Percentiles rank a stretch among this genome's conserved stretches.
phyloP scores from a whole-genome alignment of 2,888 invertebrate genomes.

The Andricus curvator region DNA sequence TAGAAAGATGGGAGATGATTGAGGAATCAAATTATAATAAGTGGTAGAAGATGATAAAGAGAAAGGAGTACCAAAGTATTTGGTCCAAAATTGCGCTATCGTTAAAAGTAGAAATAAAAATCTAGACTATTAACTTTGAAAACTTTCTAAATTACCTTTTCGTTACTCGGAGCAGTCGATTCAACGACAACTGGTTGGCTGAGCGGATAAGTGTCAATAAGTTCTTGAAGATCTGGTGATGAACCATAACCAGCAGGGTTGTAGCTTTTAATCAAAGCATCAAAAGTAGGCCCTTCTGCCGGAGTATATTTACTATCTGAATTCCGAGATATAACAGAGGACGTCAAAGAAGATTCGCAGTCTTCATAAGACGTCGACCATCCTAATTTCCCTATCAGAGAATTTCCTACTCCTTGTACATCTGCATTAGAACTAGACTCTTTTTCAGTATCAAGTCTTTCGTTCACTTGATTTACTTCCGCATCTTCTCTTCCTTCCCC shows the following conservation, averaged over 20 bases:
- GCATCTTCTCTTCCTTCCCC: constrained; percentile 43
- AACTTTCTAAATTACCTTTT: constrained; percentile 49
- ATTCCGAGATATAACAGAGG: constrained; percentile 80
- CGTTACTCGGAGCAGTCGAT: constrained; percentile 50
- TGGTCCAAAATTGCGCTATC: no score
- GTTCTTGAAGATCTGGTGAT: constrained; percentile 83
- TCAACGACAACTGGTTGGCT: constrained; percentile 49
- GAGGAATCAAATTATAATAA: no score
- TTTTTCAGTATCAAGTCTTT: neutral
- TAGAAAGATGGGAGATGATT: no score
- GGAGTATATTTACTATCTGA: constrained; percentile 76
- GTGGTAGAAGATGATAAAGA: no score
- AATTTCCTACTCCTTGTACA: constrained; percentile 81
- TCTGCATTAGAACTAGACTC: constrained; percentile 48
- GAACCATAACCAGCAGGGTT: constrained; percentile 78
- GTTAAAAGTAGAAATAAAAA: no score
- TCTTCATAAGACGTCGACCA: constrained; percentile 83
- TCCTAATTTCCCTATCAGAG: constrained; percentile 83
- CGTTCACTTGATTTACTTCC: constrained; percentile 43
- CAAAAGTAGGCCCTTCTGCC: constrained; percentile 80
- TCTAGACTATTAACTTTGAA: neutral
- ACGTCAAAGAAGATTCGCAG: constrained; percentile 76
- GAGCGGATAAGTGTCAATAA: constrained; percentile 74
- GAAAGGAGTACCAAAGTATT: no score
- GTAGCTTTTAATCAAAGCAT: constrained; percentile 82